These are phyloP conservation scores for Branchinecta lindahli DNA, from an alignment of 1,140 invertebrate genomes.

Conservation along the genomic window DNA sequence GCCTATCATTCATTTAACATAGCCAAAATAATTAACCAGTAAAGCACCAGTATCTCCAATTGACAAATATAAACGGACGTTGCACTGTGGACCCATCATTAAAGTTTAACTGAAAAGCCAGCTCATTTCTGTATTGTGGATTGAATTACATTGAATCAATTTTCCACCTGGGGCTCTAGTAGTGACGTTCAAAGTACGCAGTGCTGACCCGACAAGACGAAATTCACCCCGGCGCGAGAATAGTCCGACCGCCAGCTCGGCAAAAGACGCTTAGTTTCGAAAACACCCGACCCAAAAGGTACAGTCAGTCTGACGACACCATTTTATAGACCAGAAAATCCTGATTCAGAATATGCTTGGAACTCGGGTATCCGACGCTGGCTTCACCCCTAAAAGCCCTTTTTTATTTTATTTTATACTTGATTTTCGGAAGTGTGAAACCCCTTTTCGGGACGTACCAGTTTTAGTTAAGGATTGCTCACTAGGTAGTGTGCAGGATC, in stretches of 20 bases:
- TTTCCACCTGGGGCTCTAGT: too few relatives aligned
- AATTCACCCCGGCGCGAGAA: slow-evolving; percentile 31
- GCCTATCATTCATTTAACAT: slow-evolving; percentile 33
- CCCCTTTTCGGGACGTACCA: slow-evolving; percentile 4
- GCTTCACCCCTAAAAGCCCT: background rate
- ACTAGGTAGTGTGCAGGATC: background rate
- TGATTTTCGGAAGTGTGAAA: slow-evolving; percentile 2
- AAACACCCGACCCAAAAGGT: too few relatives aligned
- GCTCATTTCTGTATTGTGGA: too few relatives aligned
- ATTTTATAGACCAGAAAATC: background rate
- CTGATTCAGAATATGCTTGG: slow-evolving; percentile 7
- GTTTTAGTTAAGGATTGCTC: slow-evolving; percentile 8
- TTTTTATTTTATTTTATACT: slow-evolving; percentile 6
- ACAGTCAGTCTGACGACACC: too few relatives aligned
- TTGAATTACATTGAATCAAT: too few relatives aligned
- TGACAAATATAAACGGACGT: too few relatives aligned
- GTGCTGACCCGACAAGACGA: slow-evolving; percentile 35
- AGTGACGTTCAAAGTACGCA: too few relatives aligned
- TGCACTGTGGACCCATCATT: too few relatives aligned
- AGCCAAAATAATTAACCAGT: slow-evolving; percentile 33
- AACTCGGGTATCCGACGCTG: background rate
- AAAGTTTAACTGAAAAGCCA: too few relatives aligned
- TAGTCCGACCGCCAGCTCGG: too few relatives aligned
- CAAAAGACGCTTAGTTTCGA: too few relatives aligned
- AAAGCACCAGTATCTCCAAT: too few relatives aligned